phyloP scores from a whole-genome alignment of 2,113 vertebrate genomes.

The Turnix velox region DNA sequence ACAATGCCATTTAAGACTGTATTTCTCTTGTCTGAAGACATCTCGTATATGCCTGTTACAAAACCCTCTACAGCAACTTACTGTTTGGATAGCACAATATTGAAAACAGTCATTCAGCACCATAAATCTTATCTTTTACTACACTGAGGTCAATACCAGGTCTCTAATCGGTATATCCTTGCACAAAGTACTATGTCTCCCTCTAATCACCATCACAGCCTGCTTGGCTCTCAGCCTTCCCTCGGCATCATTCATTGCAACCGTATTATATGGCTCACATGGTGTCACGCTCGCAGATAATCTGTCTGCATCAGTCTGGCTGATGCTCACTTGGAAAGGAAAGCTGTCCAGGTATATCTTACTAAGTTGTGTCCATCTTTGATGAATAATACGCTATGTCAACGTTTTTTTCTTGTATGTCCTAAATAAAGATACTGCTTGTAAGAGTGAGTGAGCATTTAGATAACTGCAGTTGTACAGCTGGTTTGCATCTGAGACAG shows the following conservation, averaged over 20 bases:
- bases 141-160: background rate
- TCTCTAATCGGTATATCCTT: background rate
- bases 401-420: background rate
- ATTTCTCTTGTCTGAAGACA: background rate
- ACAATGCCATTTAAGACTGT: background rate
- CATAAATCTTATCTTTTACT: background rate
- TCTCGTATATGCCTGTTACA: background rate
- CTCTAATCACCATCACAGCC: background rate
- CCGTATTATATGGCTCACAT: fast-evolving
- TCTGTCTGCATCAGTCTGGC: background rate
- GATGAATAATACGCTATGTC: background rate
- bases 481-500: background rate
- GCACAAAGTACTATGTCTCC: background rate
- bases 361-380: background rate
- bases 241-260: background rate
- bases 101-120: background rate
- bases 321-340: background rate
- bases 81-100: background rate
- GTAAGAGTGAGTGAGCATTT: background rate
- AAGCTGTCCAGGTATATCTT: background rate
- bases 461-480: background rate
- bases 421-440: background rate
- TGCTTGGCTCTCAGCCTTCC: background rate
- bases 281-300: background rate
- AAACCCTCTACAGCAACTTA: background rate